Conservation (phyloP, 2,888 invertebrate genomes). For the Spisula subtruncata region DNA sequence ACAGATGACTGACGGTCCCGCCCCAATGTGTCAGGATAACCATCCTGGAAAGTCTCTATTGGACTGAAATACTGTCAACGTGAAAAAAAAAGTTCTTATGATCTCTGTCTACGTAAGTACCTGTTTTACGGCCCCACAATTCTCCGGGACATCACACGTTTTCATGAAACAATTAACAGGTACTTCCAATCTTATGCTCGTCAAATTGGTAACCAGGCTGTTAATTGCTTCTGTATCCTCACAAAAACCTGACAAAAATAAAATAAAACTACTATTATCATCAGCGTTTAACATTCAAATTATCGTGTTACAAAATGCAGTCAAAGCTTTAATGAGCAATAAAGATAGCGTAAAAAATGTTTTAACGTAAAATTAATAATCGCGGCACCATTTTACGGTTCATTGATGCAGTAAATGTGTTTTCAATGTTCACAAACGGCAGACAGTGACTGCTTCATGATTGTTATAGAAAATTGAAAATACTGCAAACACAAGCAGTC, state of each 20-base stretch:
- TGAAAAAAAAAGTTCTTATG: background rate
- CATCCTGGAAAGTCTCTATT: no score
- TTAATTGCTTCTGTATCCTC: background rate
- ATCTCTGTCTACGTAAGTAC: background rate
- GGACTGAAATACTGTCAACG: no score
- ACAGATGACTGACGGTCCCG: no score
- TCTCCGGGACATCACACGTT: background rate
- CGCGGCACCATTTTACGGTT: constrained; percentile 21
- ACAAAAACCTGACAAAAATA: background rate
- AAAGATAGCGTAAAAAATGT: constrained; percentile 8
- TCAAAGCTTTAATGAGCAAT: background rate
- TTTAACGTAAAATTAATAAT: constrained; percentile 31
- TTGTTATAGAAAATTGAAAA: background rate
- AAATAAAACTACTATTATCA: background rate
- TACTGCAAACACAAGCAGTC: background rate
- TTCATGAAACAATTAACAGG: background rate
- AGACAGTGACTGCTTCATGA: background rate
- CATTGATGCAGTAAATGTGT: constrained; percentile 24
- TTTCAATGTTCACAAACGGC: background rate
- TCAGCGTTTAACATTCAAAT: background rate
- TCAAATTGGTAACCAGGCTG: background rate
- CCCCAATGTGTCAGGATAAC: no score
- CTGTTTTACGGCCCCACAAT: no score
- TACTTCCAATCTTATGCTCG: background rate
- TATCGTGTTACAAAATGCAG: constrained; percentile 8